phyloP scores from a whole-genome alignment of 1,140 invertebrate genomes.

The Marisa cornuarietis region DNA sequence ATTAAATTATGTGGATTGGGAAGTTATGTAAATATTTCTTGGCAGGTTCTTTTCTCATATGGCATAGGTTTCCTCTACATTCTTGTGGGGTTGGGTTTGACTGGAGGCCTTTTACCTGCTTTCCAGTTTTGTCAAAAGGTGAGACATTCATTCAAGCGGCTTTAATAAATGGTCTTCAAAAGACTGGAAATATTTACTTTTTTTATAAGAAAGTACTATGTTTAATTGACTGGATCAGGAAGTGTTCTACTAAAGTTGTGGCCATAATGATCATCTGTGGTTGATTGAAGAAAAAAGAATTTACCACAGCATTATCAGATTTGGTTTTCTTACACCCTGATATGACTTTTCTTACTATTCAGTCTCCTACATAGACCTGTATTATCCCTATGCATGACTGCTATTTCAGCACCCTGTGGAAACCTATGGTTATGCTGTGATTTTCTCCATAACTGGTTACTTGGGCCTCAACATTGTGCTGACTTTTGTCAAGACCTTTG shows the following conservation, averaged over 20 bases:
- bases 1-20: no score
- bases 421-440: conserved; percentile 85
- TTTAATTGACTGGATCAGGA: no score
- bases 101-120: conserved; percentile 80
- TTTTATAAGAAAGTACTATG: no score
- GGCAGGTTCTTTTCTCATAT: conserved; percentile 87
- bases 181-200: no score
- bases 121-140: conserved; percentile 82
- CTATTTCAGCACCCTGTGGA: conserved; percentile 73
- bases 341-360: no score
- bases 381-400: conserved; percentile 23
- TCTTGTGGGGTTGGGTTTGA: conserved; percentile 77
- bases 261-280: no score
- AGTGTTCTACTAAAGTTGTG: no score
- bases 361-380: no score
- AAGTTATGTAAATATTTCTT: conserved; percentile 25
- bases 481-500: conserved; percentile 84
- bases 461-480: conserved; percentile 91
- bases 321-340: no score
- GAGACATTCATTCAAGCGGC: neutral
- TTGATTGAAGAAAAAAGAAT: conserved; percentile 59
- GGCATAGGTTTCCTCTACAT: conserved; percentile 88
- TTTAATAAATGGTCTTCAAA: conserved; percentile 53
- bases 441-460: conserved; percentile 90
- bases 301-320: neutral